phyloP scores from a whole-genome alignment of 2,113 vertebrate genomes.

The Propithecus coquereli region DNA sequence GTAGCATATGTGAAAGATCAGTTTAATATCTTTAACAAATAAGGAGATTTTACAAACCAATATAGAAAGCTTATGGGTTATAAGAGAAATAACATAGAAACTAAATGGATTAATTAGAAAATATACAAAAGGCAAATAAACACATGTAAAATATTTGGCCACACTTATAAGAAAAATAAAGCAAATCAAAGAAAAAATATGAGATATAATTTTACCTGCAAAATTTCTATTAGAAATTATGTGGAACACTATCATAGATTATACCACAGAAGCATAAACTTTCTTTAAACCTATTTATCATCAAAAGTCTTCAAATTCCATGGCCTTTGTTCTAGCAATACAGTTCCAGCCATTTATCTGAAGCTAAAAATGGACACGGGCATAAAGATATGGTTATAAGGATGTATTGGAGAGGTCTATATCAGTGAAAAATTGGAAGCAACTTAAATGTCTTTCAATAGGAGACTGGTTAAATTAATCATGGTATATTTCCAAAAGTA shows the following conservation, averaged over 20 bases:
- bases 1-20: not conserved
- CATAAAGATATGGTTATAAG: not conserved
- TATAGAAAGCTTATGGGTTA: not conserved
- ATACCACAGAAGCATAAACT: not conserved
- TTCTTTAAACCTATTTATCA: not conserved
- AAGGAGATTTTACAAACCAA: not conserved
- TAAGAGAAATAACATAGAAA: not conserved
- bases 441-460: not conserved
- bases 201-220: not conserved
- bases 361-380: not conserved
- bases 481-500: not conserved
- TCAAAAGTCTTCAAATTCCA: not conserved
- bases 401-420: not conserved
- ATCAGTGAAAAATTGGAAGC: not conserved
- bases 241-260: not conserved
- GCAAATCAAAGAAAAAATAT: not conserved
- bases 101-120: not conserved
- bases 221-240: not conserved
- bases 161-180: not conserved
- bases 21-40: not conserved
- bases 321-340: not conserved
- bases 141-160: not conserved
- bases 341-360: not conserved
- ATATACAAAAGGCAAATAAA: not conserved
- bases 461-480: not conserved